These are phyloP conservation scores for Macropus fuliginosus DNA, from an alignment of 2,797 vertebrate species.

Conservation along the genomic window DNA sequence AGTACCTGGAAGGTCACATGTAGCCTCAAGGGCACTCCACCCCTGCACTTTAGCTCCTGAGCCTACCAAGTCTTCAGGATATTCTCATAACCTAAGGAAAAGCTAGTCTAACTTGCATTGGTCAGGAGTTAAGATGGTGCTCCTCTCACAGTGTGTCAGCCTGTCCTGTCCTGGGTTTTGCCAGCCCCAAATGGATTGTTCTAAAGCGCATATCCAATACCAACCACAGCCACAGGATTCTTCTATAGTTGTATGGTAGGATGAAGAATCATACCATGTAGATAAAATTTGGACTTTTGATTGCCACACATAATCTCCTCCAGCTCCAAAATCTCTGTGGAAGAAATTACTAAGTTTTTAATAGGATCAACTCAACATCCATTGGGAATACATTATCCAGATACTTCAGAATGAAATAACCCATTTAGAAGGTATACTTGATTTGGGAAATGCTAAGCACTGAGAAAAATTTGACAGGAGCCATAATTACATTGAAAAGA, in stretches of 20 bases:
- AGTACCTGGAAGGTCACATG: no score
- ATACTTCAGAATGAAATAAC: constrained; percentile 65
- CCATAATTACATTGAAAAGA: constrained; percentile 54
- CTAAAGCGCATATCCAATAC: neutral
- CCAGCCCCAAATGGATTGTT: neutral
- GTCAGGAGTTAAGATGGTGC: neutral
- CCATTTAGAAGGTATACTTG: constrained; percentile 55
- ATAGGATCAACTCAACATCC: constrained; percentile 44
- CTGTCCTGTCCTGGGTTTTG: neutral
- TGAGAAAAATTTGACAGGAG: constrained; percentile 42
- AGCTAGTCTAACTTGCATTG: neutral
- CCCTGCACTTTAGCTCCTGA: neutral
- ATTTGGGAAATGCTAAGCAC: constrained; percentile 63
- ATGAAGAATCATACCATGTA: neutral
- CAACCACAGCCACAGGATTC: neutral
- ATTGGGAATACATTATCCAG: constrained; percentile 63
- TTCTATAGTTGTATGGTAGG: neutral
- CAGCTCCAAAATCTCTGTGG: constrained; percentile 38
- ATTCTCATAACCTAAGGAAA: neutral
- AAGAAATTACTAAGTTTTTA: constrained; percentile 48
- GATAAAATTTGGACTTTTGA: constrained; percentile 12
- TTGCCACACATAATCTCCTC: constrained; percentile 42
- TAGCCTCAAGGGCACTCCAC: no score
- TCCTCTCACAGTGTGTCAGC: neutral
- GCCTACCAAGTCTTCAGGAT: neutral